Base-by-base conservation (phyloP, 2,888 invertebrate species). In the Thymelicus sylvestris region DNA sequence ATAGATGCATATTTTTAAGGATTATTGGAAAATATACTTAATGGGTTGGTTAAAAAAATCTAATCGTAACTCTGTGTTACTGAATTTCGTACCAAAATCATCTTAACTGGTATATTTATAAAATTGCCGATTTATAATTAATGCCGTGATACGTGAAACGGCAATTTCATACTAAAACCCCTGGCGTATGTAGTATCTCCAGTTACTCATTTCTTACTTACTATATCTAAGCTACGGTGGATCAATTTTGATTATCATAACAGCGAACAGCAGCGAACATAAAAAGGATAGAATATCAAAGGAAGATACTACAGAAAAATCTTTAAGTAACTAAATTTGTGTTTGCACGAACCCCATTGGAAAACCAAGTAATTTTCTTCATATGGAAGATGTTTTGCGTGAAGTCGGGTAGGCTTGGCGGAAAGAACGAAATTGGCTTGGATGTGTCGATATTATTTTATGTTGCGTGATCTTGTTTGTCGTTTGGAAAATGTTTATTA, bases 381-480 rank as follows among this genome's bases (percentile, higher is more conserved):
- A 82, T 83, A 84, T 81, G 83, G 86, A 82, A 85, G 83, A 88
- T 90, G 86, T 90, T 90, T 89, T 85, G 85, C 79, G 81, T 85
- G 81, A 86, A 87, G 84, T 86, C 86, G 86, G 85, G 85, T 90
- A 86, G 89, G 91, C 89, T 90, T 88, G 88, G 84, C 83, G 86
- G 84, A 86, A 88, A 88, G 86, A 86, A 86, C 84, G 87, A 87
- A 89, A 91, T 90, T 90, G 91, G 89, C 89, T 88, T 81, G 85
- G 87, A 89, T 90, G 88, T 86, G 89, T 89, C 89, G 89, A 91
- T 91, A 89, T 90, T 89, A 91, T 89, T 90, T 90, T 91, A 91
- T 88, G 89, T 90, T 86, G 82, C 86, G 84, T 81, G 80, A 85
- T 84, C 85, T 80, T 81, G 86, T 89, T 89, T 89, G 87, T 87